These are phyloP conservation scores for Scrobipalpa atriplicella DNA, from an alignment of 2,888 invertebrate genomes.

Conservation along the genomic window DNA sequence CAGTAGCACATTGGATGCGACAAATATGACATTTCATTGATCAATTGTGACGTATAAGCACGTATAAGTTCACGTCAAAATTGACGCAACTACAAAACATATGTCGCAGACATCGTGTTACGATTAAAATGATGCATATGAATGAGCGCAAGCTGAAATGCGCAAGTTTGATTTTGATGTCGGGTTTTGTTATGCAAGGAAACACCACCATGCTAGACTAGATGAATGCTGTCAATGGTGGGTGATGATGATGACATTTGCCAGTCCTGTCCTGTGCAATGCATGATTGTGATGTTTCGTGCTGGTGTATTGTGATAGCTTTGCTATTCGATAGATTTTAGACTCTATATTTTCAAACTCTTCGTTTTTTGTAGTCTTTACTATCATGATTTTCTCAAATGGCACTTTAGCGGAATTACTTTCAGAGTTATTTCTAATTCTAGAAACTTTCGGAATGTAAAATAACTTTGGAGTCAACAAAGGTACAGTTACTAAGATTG, in stretches of 20 bases:
- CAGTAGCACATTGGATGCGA: too few species aligned
- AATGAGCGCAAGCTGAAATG: slow-evolving; percentile 54
- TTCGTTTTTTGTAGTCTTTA: too few species aligned
- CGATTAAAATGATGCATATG: too few species aligned
- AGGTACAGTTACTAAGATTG: slow-evolving; percentile 24
- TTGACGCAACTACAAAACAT: too few species aligned
- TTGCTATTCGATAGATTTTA: too few species aligned
- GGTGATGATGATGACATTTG: slow-evolving; percentile 64
- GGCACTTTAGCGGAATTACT: too few species aligned
- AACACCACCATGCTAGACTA: slow-evolving; percentile 78
- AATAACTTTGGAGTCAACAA: slow-evolving; percentile 22
- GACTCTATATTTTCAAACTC: too few species aligned
- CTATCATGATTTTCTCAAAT: too few species aligned
- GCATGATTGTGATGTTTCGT: slow-evolving; percentile 75
- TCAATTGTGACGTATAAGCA: too few species aligned
- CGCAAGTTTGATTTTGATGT: slow-evolving; percentile 41
- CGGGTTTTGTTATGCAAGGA: slow-evolving; percentile 69
- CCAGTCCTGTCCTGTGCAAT: slow-evolving; percentile 78
- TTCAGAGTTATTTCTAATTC: neutral
- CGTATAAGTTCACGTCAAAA: too few species aligned
- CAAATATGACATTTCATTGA: too few species aligned
- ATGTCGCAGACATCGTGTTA: too few species aligned
- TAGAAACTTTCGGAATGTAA: neutral
- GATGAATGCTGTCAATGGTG: slow-evolving; percentile 72
- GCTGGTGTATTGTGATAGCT: slow-evolving; percentile 60